phyloP scores from a whole-genome alignment of 2,797 vertebrate genomes.

The Clangula hyemalis region DNA sequence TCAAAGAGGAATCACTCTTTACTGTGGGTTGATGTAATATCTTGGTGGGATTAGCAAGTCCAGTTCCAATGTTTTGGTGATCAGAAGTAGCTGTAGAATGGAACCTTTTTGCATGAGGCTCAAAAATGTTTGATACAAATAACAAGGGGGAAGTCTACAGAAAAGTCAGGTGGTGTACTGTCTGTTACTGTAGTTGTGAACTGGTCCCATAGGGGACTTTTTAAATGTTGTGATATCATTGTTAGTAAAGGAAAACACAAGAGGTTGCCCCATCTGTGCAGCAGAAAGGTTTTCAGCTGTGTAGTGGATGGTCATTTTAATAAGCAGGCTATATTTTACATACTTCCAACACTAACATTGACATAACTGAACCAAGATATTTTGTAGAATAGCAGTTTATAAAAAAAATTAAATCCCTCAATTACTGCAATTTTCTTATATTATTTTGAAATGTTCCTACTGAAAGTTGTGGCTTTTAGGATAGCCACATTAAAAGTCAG shows the following conservation, averaged over 20 bases:
- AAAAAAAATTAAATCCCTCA: not conserved
- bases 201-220: not conserved
- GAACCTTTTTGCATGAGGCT: not conserved
- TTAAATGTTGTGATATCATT: not conserved
- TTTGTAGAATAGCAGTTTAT: not conserved
- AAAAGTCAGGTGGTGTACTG: rapidly evolving
- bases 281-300: not conserved
- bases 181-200: not conserved
- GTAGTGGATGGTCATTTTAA: not conserved
- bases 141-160: not conserved
- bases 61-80: not conserved
- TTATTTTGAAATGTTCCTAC: not conserved
- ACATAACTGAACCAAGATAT: not conserved
- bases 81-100: not conserved
- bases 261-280: rapidly evolving
- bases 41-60: not conserved
- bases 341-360: not conserved
- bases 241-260: not conserved
- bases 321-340: not conserved
- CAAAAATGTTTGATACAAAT: not conserved
- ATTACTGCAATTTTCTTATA: not conserved
- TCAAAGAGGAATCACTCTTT: not conserved
- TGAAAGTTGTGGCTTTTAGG: not conserved
- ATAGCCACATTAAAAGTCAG: not conserved
- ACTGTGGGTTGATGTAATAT: not conserved